Evolutionary conservation across 2,113 vertebrate species (phyloP), one percentile per base, ranked within the genome.

Genomic region (Galemys pyrenaicus): DNA sequence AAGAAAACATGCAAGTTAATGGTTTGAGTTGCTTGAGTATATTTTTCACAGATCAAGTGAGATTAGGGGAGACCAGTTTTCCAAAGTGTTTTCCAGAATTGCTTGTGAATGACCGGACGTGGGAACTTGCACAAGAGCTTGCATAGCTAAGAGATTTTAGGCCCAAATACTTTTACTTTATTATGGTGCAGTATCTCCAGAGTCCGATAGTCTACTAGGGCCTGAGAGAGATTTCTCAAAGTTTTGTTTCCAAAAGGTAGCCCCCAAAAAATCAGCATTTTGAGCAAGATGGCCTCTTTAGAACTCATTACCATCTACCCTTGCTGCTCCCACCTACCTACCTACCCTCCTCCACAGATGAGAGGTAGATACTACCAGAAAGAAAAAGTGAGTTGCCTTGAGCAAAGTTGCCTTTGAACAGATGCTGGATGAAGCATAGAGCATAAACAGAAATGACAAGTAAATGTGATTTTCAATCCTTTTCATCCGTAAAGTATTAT

Each of bases 31-130:
- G 46, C 26, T 15, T n/a, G 71, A 28, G 56, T 24, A 16, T 60
- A 32, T 74, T 80, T 71, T 83, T 46, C n/a, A 73, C 84, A 94
- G 37, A 78, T 65, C 70, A 64, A 79, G n/a, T 65, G 46, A 4
- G 28, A 28, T 30, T 39, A 70, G 68, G 60, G 26, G 24, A 54
- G 92, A 7, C 87, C 44, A 88, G 2, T 83, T 92, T 96, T 71
- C 70, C 70, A 39, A 83, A 78, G 30, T 65, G 3, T 86, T 67
- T 96, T 95, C 87, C 70, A 80, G 39, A 46, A 74, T 67, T 64
- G 80, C 64, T 49, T 19, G 10, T n/a, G 65, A 90, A 51, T 5
- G 20, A 68, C 28, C 13, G 6, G 67, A 54, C 32, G 24, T 82
- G 39, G 75, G 22, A 7, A 12, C 70, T 74, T 32, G 39, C 70